Conservation (phyloP, 2,888 invertebrate genomes). For the Matsumyia berberina region DNA sequence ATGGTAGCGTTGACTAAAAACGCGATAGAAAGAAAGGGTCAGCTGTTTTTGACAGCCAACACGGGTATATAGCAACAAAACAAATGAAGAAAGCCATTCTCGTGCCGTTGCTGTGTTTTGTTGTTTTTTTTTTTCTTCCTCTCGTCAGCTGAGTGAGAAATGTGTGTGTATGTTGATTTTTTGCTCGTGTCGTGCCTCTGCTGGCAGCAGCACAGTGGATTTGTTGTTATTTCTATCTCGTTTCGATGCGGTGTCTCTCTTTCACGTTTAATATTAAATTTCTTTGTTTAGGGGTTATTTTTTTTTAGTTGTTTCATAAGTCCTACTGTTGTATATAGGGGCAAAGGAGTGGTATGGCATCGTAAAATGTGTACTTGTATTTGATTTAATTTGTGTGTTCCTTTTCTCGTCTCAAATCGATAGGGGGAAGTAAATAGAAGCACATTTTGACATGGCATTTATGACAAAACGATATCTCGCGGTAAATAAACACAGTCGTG, state of each 20-base stretch:
- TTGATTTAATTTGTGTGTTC: neutral
- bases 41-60: constrained; percentile 78
- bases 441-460: constrained; percentile 17
- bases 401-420: constrained; percentile 22
- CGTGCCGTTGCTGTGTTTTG: constrained; percentile 2
- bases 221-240: constrained; percentile 64
- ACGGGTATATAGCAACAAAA: constrained; percentile 2
- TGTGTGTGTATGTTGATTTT: constrained; percentile 22
- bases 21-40: constrained; percentile 73
- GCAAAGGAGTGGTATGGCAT: neutral
- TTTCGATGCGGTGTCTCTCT: constrained; percentile 14
- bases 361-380: neutral
- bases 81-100: constrained; percentile 16
- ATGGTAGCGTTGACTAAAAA: constrained; percentile 14
- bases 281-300: constrained; percentile 40
- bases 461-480: neutral
- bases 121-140: constrained; percentile 31
- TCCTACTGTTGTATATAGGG: neutral
- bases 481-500: neutral
- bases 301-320: neutral
- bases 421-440: constrained; percentile 30
- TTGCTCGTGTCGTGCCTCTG: constrained; percentile 4
- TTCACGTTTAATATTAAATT: constrained; percentile 36
- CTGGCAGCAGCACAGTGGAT: constrained; percentile 30
- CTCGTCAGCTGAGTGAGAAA: constrained; percentile 58